phyloP scores from a whole-genome alignment of 2,113 vertebrate genomes.

The Mirza zaza region DNA sequence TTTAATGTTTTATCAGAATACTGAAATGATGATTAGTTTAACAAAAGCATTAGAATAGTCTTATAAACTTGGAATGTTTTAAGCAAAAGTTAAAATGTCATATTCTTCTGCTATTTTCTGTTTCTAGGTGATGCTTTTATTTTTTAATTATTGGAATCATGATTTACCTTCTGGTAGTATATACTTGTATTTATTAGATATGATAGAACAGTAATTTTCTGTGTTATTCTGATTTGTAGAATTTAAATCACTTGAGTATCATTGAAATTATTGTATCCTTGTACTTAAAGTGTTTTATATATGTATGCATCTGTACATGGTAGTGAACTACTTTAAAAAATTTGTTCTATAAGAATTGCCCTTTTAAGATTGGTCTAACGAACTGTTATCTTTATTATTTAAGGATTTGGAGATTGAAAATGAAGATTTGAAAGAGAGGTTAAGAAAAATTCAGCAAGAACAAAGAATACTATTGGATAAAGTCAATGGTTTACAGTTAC shows the following conservation, averaged over 20 bases:
- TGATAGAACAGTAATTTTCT: background rate
- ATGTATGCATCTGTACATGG: background rate
- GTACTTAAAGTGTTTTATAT: background rate
- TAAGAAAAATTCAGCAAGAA: constrained; percentile 92
- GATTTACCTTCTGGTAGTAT: background rate
- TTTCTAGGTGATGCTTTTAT: background rate
- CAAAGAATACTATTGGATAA: constrained; percentile 91
- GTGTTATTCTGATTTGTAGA: background rate
- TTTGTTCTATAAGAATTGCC: background rate
- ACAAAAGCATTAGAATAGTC: background rate
- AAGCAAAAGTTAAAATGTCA: constrained; percentile 22
- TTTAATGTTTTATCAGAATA: background rate
- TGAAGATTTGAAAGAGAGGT: constrained; percentile 89
- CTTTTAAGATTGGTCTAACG: background rate
- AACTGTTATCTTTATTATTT: background rate
- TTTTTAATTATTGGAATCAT: background rate
- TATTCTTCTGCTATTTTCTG: background rate
- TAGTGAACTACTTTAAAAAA: background rate
- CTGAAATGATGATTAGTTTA: background rate
- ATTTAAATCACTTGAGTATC: constrained; percentile 1
- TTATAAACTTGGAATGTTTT: background rate
- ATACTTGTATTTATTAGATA: background rate
- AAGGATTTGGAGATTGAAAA: constrained; percentile 94
- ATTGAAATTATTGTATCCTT: background rate
- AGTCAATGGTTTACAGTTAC: constrained; percentile 91